Evolutionary conservation across 2,888 invertebrate genomes (phyloP).

Genomic region (Nowickia ferox): DNA sequence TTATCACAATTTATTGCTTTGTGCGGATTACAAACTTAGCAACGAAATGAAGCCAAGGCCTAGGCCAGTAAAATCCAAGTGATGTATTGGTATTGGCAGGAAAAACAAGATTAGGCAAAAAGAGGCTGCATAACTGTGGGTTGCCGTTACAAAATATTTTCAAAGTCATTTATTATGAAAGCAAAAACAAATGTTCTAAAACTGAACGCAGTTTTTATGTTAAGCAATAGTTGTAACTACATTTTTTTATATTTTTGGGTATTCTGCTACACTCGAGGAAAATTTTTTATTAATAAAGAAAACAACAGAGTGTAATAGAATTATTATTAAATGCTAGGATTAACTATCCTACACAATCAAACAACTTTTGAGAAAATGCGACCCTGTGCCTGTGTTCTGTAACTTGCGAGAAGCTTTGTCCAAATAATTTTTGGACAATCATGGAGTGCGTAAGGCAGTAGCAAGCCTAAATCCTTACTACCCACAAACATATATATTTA

Average conservation of each 20-base stretch:
- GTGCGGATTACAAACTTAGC: background rate
- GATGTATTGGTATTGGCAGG: conserved; percentile 44
- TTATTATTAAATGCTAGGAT: no score
- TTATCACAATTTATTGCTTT: conserved; percentile 57
- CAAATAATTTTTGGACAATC: no score
- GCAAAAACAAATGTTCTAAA: conserved; percentile 44
- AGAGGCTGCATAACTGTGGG: conserved; percentile 56
- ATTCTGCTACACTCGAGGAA: conserved; percentile 10
- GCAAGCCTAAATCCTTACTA: no score
- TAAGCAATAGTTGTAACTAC: conserved; percentile 46
- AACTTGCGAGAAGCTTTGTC: no score
- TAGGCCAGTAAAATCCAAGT: background rate
- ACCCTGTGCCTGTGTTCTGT: no score
- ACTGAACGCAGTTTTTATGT: conserved; percentile 34
- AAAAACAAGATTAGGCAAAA: conserved; percentile 15
- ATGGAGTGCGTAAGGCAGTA: no score
- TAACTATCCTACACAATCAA: no score
- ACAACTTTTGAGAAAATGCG: no score
- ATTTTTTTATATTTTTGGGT: conserved; percentile 15
- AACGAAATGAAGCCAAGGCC: background rate
- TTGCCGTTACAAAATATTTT: conserved; percentile 71
- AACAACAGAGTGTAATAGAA: no score
- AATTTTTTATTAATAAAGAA: background rate
- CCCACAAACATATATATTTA: no score
- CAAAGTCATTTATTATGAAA: conserved; percentile 66